These are phyloP conservation scores for Eurystomus glaucurus DNA, from an alignment of 2,797 vertebrate species.

Conservation along the genomic window DNA sequence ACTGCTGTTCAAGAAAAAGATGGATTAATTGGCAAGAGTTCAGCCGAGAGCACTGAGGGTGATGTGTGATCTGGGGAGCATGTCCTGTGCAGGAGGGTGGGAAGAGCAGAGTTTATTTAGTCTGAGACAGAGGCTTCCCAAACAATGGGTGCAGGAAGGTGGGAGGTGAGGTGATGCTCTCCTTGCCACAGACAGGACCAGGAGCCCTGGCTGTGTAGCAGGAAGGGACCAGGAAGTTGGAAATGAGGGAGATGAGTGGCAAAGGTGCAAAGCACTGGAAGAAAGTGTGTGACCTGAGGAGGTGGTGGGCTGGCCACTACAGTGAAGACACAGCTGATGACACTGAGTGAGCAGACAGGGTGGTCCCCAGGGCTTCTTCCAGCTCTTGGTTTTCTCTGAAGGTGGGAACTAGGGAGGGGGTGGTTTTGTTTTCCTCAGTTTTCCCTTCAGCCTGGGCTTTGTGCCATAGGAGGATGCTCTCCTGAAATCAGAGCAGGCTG, in stretches of 20 bases:
- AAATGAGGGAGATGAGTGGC: accelerated
- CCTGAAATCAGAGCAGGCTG: constrained; percentile 1
- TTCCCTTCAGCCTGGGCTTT: not conserved
- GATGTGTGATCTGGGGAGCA: accelerated
- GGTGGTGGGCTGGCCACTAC: accelerated
- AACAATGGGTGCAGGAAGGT: not conserved
- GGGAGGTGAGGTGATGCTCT: accelerated
- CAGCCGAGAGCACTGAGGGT: not conserved
- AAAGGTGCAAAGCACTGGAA: not conserved
- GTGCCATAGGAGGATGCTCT: not conserved
- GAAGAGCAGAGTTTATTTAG: not conserved
- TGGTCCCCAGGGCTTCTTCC: not conserved
- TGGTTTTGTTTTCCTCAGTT: not conserved
- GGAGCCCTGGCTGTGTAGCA: accelerated
- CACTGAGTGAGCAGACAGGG: not conserved
- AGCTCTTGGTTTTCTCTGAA: not conserved
- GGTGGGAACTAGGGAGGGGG: not conserved
- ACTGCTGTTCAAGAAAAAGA: not conserved
- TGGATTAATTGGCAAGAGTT: not conserved
- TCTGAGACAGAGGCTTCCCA: not conserved
- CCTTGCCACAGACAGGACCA: not conserved
- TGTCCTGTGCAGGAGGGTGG: accelerated
- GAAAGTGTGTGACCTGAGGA: accelerated
- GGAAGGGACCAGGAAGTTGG: not conserved
- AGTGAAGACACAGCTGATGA: not conserved